phyloP scores from a whole-genome alignment of 2,888 invertebrate species.

The Habroteleia sp. region DNA sequence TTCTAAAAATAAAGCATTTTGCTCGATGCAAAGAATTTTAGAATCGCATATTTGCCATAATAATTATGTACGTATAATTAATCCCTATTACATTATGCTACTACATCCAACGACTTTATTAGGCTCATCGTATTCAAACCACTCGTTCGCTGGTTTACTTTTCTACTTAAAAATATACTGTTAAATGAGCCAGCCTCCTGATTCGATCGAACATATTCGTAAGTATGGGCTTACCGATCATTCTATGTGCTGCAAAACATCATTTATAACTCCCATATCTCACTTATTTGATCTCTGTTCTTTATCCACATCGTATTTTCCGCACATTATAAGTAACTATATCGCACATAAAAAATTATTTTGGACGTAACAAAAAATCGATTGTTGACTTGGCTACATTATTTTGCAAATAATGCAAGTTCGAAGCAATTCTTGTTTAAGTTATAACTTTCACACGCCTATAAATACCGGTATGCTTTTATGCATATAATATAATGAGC shows the following conservation, averaged over 20 bases:
- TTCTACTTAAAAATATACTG: slow-evolving; percentile 70
- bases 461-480: slow-evolving; percentile 51
- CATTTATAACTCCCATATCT: slow-evolving; percentile 39
- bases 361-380: no score
- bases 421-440: slow-evolving; percentile 20
- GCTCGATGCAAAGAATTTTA: neutral
- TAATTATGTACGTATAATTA: slow-evolving; percentile 3
- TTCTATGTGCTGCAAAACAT: slow-evolving; percentile 47
- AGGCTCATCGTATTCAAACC: slow-evolving; percentile 37
- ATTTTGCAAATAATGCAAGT: slow-evolving; percentile 9
- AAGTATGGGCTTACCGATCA: slow-evolving; percentile 67
- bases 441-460: slow-evolving; percentile 44
- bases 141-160: slow-evolving; percentile 69
- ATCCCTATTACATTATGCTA: no score
- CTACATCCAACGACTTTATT: slow-evolving; percentile 42
- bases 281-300: slow-evolving; percentile 25
- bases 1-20: no score
- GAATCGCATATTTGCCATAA: slow-evolving; percentile 18
- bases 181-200: slow-evolving; percentile 72
- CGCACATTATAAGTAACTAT: slow-evolving; percentile 31
- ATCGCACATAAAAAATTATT: slow-evolving; percentile 3
- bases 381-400: neutral
- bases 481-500: slow-evolving; percentile 48
- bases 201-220: slow-evolving; percentile 75
- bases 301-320: slow-evolving; percentile 34